Base-by-base conservation (phyloP, 2,797 vertebrate genomes). In the Phalloptychus januarius region DNA sequence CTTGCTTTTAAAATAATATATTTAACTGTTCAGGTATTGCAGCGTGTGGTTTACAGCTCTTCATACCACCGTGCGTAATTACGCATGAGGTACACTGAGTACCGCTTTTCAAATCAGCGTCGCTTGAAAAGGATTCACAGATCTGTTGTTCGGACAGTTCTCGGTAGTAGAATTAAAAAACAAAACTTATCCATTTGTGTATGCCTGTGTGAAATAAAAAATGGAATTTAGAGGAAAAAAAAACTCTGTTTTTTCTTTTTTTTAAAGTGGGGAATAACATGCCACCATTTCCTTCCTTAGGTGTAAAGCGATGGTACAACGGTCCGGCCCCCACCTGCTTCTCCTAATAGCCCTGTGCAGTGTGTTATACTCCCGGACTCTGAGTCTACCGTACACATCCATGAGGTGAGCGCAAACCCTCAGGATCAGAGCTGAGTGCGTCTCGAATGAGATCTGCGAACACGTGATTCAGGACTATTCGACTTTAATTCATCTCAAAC, bases 281-380 rank as follows among this genome's bases (percentile, higher is more conserved):
- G 7, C 50, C 13, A 2, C 5, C 16, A 54, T 79, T 74, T 80
- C 28, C 45, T 40, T 87, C 67, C 80, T 78, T 88, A 96, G 94
- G 93, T 94, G 87, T 85, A 89, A 90, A 93, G 93, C 93, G 84
- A 99, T 99, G 98, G 96, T 96, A 93, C 95, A 93, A 75, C 95
- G 96, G 91, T 95, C 90, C 91, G 94, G 96, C 76, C 95, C 96
- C 90, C 97, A 96, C 91, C 91, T 97, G 85, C 94, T 98, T 38
- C 88, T 97, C 81, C 84, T 96, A 79, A 94, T 98, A 92, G 93
- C 92, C 40, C 94, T 98, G 79, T 95, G 95, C 91, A 96, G 95
- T 85, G 87, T 96, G 77, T 92, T 98, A 79, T 97, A 94, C 91
- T 96, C 96, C 52, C 95, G 93, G 86, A 96, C 95, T 10, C 82